phyloP scores from a whole-genome alignment of 2,797 vertebrate species.

The Schizothorax lantsangensis region DNA sequence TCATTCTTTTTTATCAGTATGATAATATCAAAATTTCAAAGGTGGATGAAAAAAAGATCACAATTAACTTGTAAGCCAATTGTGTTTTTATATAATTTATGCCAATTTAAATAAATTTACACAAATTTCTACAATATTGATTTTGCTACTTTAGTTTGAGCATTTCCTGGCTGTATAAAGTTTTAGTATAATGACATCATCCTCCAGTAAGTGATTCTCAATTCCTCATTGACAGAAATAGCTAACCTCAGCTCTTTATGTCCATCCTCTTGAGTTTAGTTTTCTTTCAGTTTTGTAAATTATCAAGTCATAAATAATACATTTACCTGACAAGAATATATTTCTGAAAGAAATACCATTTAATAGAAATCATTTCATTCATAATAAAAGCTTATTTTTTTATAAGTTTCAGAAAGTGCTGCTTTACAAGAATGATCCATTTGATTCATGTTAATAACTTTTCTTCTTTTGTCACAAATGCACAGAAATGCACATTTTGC shows the following conservation, averaged over 20 bases:
- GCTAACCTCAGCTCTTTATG: neutral
- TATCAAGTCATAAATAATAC: neutral
- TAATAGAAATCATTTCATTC: neutral
- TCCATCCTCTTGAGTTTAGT: neutral
- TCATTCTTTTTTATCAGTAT: neutral
- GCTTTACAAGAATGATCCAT: neutral
- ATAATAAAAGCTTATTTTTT: neutral
- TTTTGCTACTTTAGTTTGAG: neutral
- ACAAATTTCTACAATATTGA: neutral
- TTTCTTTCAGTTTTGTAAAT: neutral
- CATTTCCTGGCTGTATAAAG: neutral
- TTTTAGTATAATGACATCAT: neutral
- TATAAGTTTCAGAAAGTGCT: neutral
- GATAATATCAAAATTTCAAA: neutral
- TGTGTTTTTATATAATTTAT: neutral
- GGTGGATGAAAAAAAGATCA: neutral
- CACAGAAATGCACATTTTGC: neutral
- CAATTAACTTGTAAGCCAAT: neutral
- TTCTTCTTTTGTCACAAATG: neutral
- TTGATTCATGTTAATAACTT: neutral
- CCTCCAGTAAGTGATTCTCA: neutral
- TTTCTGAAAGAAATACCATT: neutral
- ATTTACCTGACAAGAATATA: neutral
- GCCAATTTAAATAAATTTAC: neutral
- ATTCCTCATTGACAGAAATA: neutral